A percentile compares a stretch with the other conserved stretches of the same genome.
Evolutionary conservation across 92 coral and sea anemone genomes (phyloP).

Genomic region (Micromussa lordhowensis): DNA sequence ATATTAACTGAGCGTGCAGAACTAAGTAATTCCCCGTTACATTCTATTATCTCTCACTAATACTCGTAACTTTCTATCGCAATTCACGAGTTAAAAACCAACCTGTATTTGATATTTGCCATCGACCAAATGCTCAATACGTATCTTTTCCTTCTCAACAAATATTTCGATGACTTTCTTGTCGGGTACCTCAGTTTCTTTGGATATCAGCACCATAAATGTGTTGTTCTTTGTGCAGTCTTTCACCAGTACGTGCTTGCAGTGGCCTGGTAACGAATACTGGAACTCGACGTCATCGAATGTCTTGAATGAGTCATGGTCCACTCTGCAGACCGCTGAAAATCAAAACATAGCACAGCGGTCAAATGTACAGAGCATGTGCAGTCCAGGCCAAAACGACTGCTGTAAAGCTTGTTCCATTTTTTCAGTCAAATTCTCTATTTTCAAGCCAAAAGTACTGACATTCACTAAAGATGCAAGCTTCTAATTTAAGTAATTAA

Average conservation of each 20-base stretch:
- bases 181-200: conserved; percentile 1
- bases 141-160: conserved; percentile 35
- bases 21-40: no score
- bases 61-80: no score
- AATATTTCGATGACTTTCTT: conserved; percentile 33
- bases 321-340: conserved; percentile 46
- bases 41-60: no score
- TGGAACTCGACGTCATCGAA: conserved; percentile 45
- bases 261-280: conserved; percentile 30
- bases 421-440: not conserved
- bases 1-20: no score
- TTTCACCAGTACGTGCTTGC: conserved; percentile 39
- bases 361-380: not conserved
- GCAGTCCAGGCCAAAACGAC: not conserved
- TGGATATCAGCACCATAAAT: conserved; percentile 30
- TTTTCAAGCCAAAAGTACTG: not conserved
- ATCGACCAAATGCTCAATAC: not conserved
- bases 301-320: conserved; percentile 29
- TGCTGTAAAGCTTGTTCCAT: not conserved
- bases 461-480: not conserved
- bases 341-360: not conserved
- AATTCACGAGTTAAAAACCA: not conserved
- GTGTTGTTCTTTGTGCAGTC: conserved; percentile 25
- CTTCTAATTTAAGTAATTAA: not conserved
- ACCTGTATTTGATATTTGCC: conserved; percentile 45